Evolutionary conservation across 2,888 invertebrate species (phyloP).

Genomic region (Molanna angustata): DNA sequence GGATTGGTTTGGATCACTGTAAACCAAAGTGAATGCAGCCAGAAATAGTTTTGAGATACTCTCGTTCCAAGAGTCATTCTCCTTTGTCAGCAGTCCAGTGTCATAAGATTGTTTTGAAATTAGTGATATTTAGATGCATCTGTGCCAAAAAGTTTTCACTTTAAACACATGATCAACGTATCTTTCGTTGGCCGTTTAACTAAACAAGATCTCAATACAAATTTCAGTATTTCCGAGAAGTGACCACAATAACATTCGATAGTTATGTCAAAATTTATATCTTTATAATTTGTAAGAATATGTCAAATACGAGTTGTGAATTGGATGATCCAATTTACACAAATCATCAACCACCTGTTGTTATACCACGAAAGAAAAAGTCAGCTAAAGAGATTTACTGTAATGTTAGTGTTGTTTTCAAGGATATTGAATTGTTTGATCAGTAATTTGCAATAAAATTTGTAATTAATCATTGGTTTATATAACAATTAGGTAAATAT

Average conservation of each 20-base stretch:
- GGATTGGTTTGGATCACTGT: neutral
- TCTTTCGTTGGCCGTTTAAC: constrained; percentile 19
- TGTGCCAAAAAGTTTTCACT: constrained; percentile 25
- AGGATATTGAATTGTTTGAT: too few relatives aligned
- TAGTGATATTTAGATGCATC: constrained; percentile 22
- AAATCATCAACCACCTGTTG: constrained; percentile 25
- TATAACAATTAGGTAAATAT: too few relatives aligned
- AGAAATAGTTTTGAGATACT: constrained; percentile 7
- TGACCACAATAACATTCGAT: too few relatives aligned
- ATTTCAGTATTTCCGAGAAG: constrained; percentile 15
- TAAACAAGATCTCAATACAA: constrained; percentile 7
- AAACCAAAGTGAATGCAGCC: neutral
- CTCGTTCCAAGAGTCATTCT: constrained; percentile 4
- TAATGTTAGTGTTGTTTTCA: constrained; percentile 17
- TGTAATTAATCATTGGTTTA: too few relatives aligned
- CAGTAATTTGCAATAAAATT: too few relatives aligned
- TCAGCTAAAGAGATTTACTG: constrained; percentile 24
- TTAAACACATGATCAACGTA: constrained; percentile 18
- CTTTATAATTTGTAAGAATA: too few relatives aligned
- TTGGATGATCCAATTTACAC: too few relatives aligned
- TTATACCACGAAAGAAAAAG: constrained; percentile 28
- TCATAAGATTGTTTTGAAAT: constrained; percentile 8
- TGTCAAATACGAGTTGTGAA: too few relatives aligned
- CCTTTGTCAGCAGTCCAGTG: neutral
- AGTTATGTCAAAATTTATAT: too few relatives aligned